Evolutionary conservation across 2,797 vertebrate genomes (phyloP).

Genomic region (Takifugu ocellatus): DNA sequence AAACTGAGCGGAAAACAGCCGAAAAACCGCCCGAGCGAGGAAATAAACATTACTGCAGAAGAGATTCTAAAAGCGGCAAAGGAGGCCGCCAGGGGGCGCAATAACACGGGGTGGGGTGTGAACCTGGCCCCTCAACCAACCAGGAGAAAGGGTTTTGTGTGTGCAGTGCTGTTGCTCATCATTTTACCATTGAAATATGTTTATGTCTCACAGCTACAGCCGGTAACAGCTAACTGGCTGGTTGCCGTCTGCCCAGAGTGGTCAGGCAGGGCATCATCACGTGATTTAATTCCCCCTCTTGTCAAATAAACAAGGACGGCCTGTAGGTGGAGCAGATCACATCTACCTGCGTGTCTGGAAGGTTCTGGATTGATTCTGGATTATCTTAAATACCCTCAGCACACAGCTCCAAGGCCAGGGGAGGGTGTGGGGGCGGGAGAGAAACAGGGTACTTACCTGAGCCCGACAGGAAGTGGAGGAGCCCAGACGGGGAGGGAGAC

Average conservation of each 20-base stretch:
- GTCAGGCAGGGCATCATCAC: slow-evolving; percentile 22
- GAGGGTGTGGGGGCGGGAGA: slow-evolving; percentile 15
- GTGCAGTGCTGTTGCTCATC: neutral
- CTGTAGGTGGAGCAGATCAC: slow-evolving; percentile 3
- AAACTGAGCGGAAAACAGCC: neutral
- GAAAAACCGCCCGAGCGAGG: neutral
- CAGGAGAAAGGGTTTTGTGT: neutral
- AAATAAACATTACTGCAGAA: slow-evolving; percentile 10
- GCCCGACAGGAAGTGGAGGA: slow-evolving; percentile 21
- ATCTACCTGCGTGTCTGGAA: neutral
- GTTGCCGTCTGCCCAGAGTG: slow-evolving; percentile 1
- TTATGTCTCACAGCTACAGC: neutral
- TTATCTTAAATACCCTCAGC: neutral
- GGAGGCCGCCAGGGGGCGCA: slow-evolving; percentile 62
- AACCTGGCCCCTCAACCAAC: neutral
- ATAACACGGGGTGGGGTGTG: slow-evolving; percentile 13
- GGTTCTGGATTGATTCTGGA: no score
- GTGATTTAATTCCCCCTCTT: neutral
- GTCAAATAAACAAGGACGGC: neutral
- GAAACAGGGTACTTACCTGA: slow-evolving; percentile 73
- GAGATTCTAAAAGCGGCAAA: neutral
- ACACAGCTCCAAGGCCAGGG: slow-evolving; percentile 29
- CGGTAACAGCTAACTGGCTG: slow-evolving; percentile 16
- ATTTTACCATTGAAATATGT: no score
- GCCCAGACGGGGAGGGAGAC: slow-evolving; percentile 21